Evolutionary conservation across 2,888 invertebrate species (phyloP).

Genomic region (Peribatodes rhomboidaria): DNA sequence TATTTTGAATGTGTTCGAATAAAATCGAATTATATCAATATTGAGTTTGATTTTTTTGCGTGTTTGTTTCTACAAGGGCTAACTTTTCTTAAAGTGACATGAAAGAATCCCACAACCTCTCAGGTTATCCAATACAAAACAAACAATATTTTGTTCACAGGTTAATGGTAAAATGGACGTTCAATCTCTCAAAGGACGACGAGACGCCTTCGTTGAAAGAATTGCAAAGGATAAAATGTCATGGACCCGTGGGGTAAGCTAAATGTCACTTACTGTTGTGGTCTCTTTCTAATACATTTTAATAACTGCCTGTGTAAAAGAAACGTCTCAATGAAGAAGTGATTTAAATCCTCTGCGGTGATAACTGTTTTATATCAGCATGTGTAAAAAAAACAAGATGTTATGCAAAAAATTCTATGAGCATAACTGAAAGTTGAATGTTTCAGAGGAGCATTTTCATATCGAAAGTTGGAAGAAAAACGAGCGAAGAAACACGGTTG

Average conservation of each 20-base stretch:
- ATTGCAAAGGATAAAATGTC: constrained; percentile 91
- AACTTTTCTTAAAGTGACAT: too few species aligned
- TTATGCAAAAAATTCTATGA: not conserved
- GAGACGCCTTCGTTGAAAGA: constrained; percentile 92
- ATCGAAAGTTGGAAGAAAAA: constrained; percentile 93
- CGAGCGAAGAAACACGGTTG: constrained; percentile 91
- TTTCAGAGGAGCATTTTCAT: constrained; percentile 93
- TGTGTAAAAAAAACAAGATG: not conserved
- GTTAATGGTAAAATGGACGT: constrained; percentile 95
- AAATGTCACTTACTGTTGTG: not conserved
- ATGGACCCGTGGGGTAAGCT: constrained; percentile 96
- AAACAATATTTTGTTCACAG: constrained; percentile 64
- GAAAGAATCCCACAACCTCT: too few species aligned
- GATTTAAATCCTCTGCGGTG: too few species aligned
- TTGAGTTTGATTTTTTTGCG: too few species aligned
- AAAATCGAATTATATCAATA: too few species aligned
- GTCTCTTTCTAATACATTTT: not conserved
- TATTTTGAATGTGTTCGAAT: too few species aligned
- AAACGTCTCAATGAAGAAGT: too few species aligned
- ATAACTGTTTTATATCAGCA: too few species aligned
- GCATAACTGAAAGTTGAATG: constrained; percentile 10
- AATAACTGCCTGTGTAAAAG: constrained; percentile 7
- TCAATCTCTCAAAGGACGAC: constrained; percentile 94
- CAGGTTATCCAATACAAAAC: too few species aligned
- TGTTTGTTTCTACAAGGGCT: too few species aligned